Conservation (phyloP, 92 coral and sea anemone genomes). For the Bergia sp. region DNA sequence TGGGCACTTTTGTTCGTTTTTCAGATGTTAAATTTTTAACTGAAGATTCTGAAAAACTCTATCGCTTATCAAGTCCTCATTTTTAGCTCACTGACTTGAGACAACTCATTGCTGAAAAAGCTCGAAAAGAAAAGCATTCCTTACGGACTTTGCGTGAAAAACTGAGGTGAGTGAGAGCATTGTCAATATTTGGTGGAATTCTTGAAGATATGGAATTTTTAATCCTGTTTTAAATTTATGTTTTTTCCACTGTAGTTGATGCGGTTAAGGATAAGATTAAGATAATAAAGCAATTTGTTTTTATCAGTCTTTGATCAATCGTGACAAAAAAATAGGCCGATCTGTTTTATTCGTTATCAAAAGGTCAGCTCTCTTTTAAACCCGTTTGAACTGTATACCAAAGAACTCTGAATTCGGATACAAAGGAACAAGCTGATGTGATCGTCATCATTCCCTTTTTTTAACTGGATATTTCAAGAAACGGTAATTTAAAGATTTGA, state of each 20-base stretch:
- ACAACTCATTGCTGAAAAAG: background rate
- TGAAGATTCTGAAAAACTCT: background rate
- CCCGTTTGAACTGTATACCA: background rate
- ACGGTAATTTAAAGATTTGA: too few relatives aligned
- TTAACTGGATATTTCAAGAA: too few relatives aligned
- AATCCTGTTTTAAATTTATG: background rate
- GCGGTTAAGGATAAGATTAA: background rate
- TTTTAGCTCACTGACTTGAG: background rate
- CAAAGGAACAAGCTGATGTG: too few relatives aligned
- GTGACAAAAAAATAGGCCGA: background rate
- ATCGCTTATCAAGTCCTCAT: background rate
- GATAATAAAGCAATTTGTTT: background rate
- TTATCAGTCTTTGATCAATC: background rate
- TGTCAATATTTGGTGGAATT: background rate
- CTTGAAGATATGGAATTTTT: background rate
- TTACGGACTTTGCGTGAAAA: background rate
- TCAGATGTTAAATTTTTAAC: background rate
- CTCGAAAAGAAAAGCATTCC: background rate
- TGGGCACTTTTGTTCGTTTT: background rate
- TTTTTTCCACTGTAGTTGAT: background rate
- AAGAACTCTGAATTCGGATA: too few relatives aligned
- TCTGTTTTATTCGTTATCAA: background rate
- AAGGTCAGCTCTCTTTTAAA: background rate
- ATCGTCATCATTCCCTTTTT: too few relatives aligned
- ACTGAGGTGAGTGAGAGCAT: slow-evolving; percentile 1